These are phyloP conservation scores for Isurus oxyrinchus DNA, from an alignment of 2,113 vertebrate species.

Conservation along the genomic window DNA sequence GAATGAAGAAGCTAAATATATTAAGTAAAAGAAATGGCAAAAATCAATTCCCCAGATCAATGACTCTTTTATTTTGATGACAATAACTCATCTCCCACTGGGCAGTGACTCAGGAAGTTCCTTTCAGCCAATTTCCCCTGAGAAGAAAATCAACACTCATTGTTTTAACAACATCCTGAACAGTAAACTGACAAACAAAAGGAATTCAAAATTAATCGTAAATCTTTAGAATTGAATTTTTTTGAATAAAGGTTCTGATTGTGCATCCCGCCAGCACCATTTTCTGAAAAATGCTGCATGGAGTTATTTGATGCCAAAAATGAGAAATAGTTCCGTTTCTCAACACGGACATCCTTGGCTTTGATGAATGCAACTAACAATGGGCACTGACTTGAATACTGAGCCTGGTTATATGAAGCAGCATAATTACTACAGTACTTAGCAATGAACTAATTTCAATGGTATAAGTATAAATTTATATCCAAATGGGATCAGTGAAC, in stretches of 20 bases:
- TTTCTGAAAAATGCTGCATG: not conserved
- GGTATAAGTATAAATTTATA: not conserved
- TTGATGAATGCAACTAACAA: not conserved
- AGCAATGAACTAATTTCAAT: not conserved
- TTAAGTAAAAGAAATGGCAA: not conserved
- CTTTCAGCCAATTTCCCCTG: not conserved
- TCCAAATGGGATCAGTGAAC: not conserved
- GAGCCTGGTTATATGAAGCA: not conserved
- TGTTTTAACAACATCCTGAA: constrained; percentile 8
- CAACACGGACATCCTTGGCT: not conserved
- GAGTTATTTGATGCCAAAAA: not conserved
- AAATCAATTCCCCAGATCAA: not conserved
- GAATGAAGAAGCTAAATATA: not conserved
- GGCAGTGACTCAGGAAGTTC: not conserved
- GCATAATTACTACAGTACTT: not conserved
- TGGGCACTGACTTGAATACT: not conserved
- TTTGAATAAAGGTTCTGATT: not conserved
- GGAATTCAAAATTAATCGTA: not conserved
- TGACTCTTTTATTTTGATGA: not conserved
- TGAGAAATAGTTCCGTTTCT: not conserved
- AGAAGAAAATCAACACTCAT: not conserved
- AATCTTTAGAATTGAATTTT: not conserved
- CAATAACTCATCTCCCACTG: constrained; percentile 5
- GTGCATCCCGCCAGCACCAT: not conserved
- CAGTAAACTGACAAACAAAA: constrained; percentile 14